Evolutionary conservation across 2,888 invertebrate genomes (phyloP).

Genomic region (Dolomedes plantarius): DNA sequence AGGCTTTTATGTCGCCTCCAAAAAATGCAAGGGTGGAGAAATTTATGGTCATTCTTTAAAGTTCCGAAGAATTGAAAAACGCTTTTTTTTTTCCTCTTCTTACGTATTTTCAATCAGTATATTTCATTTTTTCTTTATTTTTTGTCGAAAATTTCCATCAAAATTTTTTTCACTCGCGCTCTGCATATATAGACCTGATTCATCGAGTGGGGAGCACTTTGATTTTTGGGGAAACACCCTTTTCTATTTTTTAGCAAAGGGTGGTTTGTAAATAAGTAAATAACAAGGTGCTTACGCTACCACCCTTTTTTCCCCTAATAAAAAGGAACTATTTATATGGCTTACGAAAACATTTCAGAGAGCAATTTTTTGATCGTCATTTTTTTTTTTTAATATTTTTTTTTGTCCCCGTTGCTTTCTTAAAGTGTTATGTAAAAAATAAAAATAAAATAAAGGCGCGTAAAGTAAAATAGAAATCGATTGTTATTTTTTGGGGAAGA

Average conservation of each 20-base stretch:
- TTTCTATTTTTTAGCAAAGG: constrained; percentile 13
- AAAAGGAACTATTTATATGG: constrained; percentile 53
- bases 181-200: constrained; percentile 6
- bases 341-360: neutral
- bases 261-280: constrained; percentile 59
- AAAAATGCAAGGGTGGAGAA: constrained; percentile 53
- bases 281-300: constrained; percentile 44
- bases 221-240: neutral
- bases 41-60: constrained; percentile 69
- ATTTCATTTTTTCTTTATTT: constrained; percentile 29
- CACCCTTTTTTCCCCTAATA: constrained; percentile 24
- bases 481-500: constrained; percentile 36
- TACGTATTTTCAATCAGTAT: constrained; percentile 53
- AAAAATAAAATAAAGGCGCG: neutral
- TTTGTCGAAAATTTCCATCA: neutral
- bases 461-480: constrained; percentile 49
- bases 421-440: neutral
- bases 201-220: constrained; percentile 1
- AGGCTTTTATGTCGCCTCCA: constrained; percentile 60
- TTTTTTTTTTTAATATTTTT: neutral
- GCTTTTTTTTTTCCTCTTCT: constrained; percentile 18
- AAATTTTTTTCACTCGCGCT: neutral
- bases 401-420: neutral
- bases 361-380: constrained; percentile 12
- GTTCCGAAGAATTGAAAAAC: constrained; percentile 48